Conservation (phyloP, 1,140 invertebrate genomes). For the Atta cephalotes region DNA sequence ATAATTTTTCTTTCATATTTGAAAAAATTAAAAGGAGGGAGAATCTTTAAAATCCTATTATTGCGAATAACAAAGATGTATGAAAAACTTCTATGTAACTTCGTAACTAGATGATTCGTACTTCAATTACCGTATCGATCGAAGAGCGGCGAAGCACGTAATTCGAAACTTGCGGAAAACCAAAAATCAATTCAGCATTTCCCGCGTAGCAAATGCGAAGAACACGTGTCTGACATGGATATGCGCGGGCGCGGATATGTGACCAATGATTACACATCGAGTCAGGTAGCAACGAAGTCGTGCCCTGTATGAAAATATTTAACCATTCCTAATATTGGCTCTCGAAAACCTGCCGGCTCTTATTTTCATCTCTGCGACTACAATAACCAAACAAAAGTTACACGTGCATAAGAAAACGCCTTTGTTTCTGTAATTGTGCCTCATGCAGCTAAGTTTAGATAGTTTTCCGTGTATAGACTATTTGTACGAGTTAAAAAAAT, state of each 20-base stretch:
- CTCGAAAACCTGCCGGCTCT: conserved; percentile 30
- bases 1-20: not conserved
- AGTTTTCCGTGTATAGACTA: conserved; percentile 4
- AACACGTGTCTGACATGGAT: conserved; percentile 22
- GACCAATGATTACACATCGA: conserved; percentile 46
- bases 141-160: conserved; percentile 24
- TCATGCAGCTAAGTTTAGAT: conserved; percentile 26
- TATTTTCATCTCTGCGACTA: conserved; percentile 56
- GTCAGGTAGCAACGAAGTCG: conserved; percentile 42
- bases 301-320: conserved; percentile 67
- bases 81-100: not conserved
- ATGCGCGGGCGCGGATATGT: conserved; percentile 11
- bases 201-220: not conserved
- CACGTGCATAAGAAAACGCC: conserved; percentile 18
- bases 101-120: not conserved
- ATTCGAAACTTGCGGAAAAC: conserved; percentile 8
- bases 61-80: not conserved
- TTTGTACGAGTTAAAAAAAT: conserved; percentile 1
- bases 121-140: not conserved
- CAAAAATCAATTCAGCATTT: conserved; percentile 52
- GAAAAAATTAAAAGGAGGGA: not conserved
- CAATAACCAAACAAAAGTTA: conserved; percentile 45
- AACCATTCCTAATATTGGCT: conserved; percentile 54
- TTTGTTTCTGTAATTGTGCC: conserved; percentile 14
- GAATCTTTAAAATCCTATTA: not conserved